phyloP scores from a whole-genome alignment of 1,140 invertebrate genomes.

The Akabosia matsudoensis region DNA sequence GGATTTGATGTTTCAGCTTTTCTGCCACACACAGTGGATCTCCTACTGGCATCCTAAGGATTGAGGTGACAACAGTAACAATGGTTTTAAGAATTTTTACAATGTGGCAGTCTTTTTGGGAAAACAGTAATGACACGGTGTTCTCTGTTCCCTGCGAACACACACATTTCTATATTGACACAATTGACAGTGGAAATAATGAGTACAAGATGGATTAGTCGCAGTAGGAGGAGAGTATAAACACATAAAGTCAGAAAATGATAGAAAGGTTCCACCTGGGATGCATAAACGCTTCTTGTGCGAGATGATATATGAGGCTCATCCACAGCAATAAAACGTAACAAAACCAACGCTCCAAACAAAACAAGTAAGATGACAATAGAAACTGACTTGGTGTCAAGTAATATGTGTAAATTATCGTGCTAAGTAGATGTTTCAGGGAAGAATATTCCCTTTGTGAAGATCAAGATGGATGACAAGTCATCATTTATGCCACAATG shows the following conservation, averaged over 20 bases:
- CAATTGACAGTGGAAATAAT: slow-evolving; percentile 7
- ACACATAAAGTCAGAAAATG: neutral
- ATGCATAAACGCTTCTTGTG: no score
- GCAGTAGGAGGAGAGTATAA: neutral
- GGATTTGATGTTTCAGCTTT: neutral
- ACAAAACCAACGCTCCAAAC: no score
- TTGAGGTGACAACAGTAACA: neutral
- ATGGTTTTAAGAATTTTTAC: neutral
- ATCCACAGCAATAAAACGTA: no score
- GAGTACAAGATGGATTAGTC: slow-evolving; percentile 20
- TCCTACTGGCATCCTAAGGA: neutral
- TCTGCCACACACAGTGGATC: neutral
- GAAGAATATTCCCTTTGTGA: no score
- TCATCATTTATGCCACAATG: no score
- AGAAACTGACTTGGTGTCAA: neutral
- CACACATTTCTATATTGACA: neutral
- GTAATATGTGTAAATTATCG: neutral
- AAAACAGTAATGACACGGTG: neutral
- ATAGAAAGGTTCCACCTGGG: no score
- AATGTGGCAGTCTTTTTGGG: neutral
- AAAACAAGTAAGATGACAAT: neutral
- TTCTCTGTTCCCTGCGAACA: neutral
- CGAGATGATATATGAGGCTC: no score
- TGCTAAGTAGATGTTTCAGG: neutral
- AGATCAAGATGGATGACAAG: no score